phyloP scores from a whole-genome alignment of 2,797 vertebrate genomes.

The Sebastes steindachneri region DNA sequence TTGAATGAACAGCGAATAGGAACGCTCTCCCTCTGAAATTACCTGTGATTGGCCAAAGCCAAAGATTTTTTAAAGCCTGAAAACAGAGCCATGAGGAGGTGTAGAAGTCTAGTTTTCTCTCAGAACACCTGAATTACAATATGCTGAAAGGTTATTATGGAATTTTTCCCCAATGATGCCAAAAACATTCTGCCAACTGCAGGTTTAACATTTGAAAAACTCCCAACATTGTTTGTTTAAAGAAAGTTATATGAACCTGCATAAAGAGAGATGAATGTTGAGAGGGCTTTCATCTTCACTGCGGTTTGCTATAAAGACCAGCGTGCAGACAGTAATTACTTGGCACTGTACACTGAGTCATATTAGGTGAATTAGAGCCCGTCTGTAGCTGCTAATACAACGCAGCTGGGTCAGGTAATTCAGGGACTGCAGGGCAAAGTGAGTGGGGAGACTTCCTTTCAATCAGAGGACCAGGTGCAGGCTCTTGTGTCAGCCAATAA shows the following conservation, averaged over 20 bases:
- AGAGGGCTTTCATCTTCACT: slow-evolving; percentile 26
- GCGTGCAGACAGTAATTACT: slow-evolving; percentile 49
- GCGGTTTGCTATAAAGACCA: slow-evolving; percentile 25
- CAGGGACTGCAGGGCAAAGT: slow-evolving; percentile 11
- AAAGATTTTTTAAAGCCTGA: too few relatives aligned
- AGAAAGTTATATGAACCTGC: not conserved
- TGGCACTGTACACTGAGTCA: slow-evolving; percentile 50
- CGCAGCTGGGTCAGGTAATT: slow-evolving; percentile 45
- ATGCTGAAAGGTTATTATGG: too few relatives aligned
- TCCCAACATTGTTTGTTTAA: not conserved
- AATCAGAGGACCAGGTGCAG: slow-evolving; percentile 35
- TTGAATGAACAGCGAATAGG: too few relatives aligned
- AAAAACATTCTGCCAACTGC: too few relatives aligned
- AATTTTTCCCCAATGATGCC: too few relatives aligned
- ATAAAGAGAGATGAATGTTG: slow-evolving; percentile 2
- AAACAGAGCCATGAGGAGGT: not conserved
- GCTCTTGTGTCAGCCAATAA: slow-evolving; percentile 30
- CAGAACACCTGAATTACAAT: too few relatives aligned
- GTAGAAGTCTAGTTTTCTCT: too few relatives aligned
- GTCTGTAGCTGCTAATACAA: slow-evolving; percentile 31
- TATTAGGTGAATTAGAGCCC: slow-evolving; percentile 39
- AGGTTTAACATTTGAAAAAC: not conserved
- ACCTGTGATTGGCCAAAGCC: too few relatives aligned
- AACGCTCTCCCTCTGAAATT: too few relatives aligned
- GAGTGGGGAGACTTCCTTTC: slow-evolving; percentile 19